Evolutionary conservation across 1,140 invertebrate genomes (phyloP).

Genomic region (Aphaenogaster ashmeadi): DNA sequence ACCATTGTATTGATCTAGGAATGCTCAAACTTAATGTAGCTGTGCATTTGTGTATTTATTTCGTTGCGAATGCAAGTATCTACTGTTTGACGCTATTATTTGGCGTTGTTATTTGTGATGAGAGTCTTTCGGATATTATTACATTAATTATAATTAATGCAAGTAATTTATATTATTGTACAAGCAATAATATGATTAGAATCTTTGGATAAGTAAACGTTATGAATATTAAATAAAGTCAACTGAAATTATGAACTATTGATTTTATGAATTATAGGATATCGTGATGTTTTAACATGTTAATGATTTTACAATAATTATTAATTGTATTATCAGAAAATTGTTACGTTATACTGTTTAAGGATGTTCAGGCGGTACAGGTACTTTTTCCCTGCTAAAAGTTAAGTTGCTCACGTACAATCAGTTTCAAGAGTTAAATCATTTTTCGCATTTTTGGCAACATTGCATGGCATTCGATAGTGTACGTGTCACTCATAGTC

Average conservation of each 20-base stretch:
- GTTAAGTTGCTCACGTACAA: too few species aligned
- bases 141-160: neutral
- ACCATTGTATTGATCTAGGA: neutral
- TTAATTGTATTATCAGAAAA: neutral
- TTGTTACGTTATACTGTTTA: neutral
- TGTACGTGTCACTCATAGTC: too few species aligned
- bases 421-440: too few species aligned
- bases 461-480: too few species aligned
- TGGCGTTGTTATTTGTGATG: neutral
- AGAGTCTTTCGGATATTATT: neutral
- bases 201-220: neutral
- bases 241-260: neutral
- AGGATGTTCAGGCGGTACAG: too few species aligned
- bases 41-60: neutral
- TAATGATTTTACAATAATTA: neutral
- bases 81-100: neutral
- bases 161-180: neutral
- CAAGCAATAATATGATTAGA: neutral
- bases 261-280: neutral
- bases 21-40: slow-evolving; percentile 6
- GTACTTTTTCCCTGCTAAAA: too few species aligned
- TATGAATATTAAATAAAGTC: neutral
- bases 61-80: neutral
- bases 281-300: neutral
- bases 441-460: too few species aligned